A percentile compares a stretch with the other conserved stretches of the same genome.
phyloP scores from a whole-genome alignment of 2,888 invertebrate species.

The Athrips mouffetella region DNA sequence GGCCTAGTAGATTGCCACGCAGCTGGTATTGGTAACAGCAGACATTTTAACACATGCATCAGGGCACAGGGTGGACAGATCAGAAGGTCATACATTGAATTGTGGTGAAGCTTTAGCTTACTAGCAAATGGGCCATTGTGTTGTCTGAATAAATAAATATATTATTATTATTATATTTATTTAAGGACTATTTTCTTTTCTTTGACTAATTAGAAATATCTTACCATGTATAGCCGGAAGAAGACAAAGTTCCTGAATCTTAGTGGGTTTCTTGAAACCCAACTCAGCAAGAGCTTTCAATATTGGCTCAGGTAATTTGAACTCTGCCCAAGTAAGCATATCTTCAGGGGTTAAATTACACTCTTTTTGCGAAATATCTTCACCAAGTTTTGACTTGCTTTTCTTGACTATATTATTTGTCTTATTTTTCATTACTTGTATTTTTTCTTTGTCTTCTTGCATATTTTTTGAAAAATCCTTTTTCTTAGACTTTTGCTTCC shows the following conservation, averaged over 20 bases:
- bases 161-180: not conserved
- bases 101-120: too few relatives aligned
- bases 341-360: slow-evolving; percentile 58
- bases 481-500: slow-evolving; percentile 10
- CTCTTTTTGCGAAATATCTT: slow-evolving; percentile 34
- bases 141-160: too few relatives aligned
- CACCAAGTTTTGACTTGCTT: slow-evolving; percentile 51
- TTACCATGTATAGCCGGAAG: slow-evolving; percentile 91
- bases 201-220: not conserved
- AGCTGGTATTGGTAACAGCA: too few relatives aligned
- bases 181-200: not conserved
- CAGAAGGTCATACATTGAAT: too few relatives aligned
- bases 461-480: not conserved
- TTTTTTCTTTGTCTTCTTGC: slow-evolving; percentile 2
- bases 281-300: slow-evolving; percentile 85
- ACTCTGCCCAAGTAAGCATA: slow-evolving; percentile 81
- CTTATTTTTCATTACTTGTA: slow-evolving; percentile 12
- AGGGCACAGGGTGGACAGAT: too few relatives aligned
- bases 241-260: slow-evolving; percentile 89
- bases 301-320: slow-evolving; percentile 84
- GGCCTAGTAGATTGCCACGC: too few relatives aligned
- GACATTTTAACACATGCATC: too few relatives aligned
- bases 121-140: too few relatives aligned
- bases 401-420: slow-evolving; percentile 24
- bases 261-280: slow-evolving; percentile 89